phyloP scores from a whole-genome alignment of 2,113 vertebrate species.

The Labeo rohita region DNA sequence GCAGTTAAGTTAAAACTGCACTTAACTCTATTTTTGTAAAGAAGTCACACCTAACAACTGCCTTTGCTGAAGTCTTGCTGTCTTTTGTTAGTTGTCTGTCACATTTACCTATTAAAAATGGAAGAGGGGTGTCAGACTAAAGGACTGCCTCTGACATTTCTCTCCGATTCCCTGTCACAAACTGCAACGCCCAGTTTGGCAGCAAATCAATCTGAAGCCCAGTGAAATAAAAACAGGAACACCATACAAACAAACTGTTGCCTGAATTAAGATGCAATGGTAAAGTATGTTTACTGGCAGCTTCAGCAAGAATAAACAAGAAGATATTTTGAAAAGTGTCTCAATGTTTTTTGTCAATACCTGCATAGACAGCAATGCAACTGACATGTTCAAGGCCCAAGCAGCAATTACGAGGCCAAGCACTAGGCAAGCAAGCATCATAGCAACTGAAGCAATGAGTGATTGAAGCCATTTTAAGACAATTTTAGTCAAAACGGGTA shows the following conservation, averaged over 20 bases:
- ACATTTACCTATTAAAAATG: constrained; percentile 3
- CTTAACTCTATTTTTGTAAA: background rate
- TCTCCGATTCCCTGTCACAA: background rate
- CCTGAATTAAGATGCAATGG: background rate
- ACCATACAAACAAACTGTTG: background rate
- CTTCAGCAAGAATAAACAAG: background rate
- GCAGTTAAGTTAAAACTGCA: too few relatives aligned
- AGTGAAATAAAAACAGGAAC: background rate
- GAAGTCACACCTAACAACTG: background rate
- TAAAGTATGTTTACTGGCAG: background rate
- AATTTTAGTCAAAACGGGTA: too few relatives aligned
- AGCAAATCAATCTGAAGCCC: constrained; percentile 15
- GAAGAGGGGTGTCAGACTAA: constrained; percentile 9
- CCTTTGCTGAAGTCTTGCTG: background rate
- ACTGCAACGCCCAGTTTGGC: background rate
- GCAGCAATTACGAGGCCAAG: too few relatives aligned
- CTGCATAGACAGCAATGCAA: too few relatives aligned
- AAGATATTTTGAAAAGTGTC: background rate
- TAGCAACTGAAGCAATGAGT: too few relatives aligned
- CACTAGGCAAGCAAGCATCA: too few relatives aligned
- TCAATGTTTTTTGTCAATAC: background rate
- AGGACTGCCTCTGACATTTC: constrained; percentile 6
- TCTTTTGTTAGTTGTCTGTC: constrained; percentile 21
- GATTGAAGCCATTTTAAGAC: too few relatives aligned
- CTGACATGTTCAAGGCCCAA: too few relatives aligned